Percentiles rank a stretch among this genome's conserved stretches.
These are phyloP conservation scores for Leuciscus idus DNA, from an alignment of 2,113 vertebrate genomes.

Conservation along the genomic window DNA sequence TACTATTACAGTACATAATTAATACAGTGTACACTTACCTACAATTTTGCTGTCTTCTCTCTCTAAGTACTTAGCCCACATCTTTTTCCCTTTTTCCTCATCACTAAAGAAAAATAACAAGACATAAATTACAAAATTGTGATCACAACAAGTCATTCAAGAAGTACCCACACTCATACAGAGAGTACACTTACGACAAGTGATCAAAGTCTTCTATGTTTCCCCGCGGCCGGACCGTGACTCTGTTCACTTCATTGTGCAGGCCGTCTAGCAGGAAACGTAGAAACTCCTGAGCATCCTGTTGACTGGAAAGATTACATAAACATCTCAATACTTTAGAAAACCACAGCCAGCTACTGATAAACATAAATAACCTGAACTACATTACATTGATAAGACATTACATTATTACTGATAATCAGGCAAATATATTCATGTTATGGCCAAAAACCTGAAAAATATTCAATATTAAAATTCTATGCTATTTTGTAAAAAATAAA, in stretches of 20 bases:
- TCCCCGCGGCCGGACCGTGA: constrained; percentile 83
- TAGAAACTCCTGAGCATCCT: constrained; percentile 97
- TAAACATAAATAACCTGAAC: neutral
- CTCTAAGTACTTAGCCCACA: constrained; percentile 96
- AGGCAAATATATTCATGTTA: neutral
- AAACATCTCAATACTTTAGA: constrained; percentile 28
- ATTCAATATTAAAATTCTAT: neutral
- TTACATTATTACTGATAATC: neutral
- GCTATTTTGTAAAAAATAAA: neutral
- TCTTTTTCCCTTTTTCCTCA: constrained; percentile 92
- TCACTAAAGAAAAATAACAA: constrained; percentile 75
- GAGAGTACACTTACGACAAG: constrained; percentile 81
- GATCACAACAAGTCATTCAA: neutral
- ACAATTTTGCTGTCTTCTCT: constrained; percentile 94
- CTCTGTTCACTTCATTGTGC: constrained; percentile 95
- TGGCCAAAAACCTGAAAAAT: no score
- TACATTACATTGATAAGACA: neutral
- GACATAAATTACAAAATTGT: neutral
- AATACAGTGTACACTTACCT: constrained; percentile 76
- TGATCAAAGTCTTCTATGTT: constrained; percentile 87
- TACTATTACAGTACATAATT: neutral
- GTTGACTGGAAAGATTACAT: constrained; percentile 80
- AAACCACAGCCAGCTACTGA: neutral
- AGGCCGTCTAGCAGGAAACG: constrained; percentile 94
- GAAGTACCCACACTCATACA: neutral